Evolutionary conservation across 2,797 vertebrate species (phyloP).

Genomic region (Trachops cirrhosus): DNA sequence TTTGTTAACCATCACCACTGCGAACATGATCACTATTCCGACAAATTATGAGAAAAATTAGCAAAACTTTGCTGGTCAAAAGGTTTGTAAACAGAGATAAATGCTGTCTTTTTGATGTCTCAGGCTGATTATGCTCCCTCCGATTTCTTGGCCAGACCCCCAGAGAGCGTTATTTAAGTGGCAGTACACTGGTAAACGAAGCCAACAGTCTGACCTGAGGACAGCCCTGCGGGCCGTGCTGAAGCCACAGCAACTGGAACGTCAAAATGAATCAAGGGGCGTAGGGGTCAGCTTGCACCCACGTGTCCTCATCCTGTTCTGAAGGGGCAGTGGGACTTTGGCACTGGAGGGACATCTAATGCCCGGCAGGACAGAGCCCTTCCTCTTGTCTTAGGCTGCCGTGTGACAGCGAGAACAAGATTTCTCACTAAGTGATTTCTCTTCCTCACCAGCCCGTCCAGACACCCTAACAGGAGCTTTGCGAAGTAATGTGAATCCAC

Average conservation of each 20-base stretch:
- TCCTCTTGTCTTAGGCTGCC: background rate
- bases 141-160: background rate
- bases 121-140: background rate
- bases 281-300: slow-evolving; percentile 39
- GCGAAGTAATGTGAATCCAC: background rate
- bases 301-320: slow-evolving; percentile 54
- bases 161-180: slow-evolving; percentile 11
- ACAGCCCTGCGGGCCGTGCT: background rate
- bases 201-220: slow-evolving; percentile 35
- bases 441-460: background rate
- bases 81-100: background rate
- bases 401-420: background rate
- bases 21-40: background rate
- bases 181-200: background rate
- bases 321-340: background rate
- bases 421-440: background rate
- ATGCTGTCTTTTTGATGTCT: background rate
- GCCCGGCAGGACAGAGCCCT: background rate
- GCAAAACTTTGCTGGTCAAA: background rate
- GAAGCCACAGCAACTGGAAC: background rate
- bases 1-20: background rate
- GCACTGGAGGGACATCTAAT: slow-evolving; percentile 17
- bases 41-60: background rate
- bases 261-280: background rate
- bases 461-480: too few relatives aligned